Evolutionary conservation across 2,888 invertebrate species (phyloP), one percentile per base, ranked within the genome.

Genomic region (Temnothorax ravouxi): DNA sequence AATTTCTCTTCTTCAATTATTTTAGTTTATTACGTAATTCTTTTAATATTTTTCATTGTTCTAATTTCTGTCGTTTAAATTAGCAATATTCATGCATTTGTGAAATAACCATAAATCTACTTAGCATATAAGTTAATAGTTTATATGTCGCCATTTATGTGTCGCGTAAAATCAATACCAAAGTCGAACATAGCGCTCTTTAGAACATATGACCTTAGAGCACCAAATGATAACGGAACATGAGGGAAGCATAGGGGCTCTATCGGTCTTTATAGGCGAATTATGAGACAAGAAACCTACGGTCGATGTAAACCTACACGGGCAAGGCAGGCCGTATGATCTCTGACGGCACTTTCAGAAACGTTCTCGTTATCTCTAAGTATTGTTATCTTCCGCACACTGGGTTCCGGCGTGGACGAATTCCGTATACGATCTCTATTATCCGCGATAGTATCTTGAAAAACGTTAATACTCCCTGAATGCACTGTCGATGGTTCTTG

Each of bases 201-300:
- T 34, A 47, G n/a, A 84, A 54, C 67, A 5, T 3, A 38, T 77
- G 52, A 54, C 47, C 50, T 67, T 56, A 83, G 81, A 66, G 25
- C 64, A 41, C 11, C 21, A 29, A 84, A 83, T 34, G 86, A 87
- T 82, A 79, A 61, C 38, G 79, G 50, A 34, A 38, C 83, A 83
- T 83, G 85, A 85, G 80, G 67, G 83, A 75, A 85, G 81, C 87
- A 90, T 89, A 84, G 85, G 89, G 90, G 89, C 66, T 84, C 83
- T 89, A 90, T 90, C 90, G 69, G 75, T 44, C 86, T 87, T 84
- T 72, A 80, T 79, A 83, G 62, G 69, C 86, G 67, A 89, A 89
- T 85, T 88, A 79, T 79, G 84, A 85, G 66, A 87, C 80, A 69
- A 82, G 87, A 85, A 85, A 88, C 79, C 64, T 80, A 54, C 52